Conservation (phyloP, 2,888 invertebrate genomes). For the Xylota sylvarum region DNA sequence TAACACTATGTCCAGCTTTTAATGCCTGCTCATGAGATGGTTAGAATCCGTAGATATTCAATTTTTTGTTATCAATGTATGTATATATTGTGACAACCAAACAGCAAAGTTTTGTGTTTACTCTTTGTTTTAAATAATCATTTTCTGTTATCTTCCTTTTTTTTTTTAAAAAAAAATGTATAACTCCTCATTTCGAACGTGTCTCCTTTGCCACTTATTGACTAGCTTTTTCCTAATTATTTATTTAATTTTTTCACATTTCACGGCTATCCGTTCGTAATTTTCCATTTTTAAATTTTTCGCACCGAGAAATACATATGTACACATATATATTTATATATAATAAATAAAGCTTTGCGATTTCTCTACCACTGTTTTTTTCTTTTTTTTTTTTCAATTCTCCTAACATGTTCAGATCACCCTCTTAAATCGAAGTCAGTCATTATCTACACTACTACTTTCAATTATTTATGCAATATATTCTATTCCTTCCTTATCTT, state of each 20-base stretch:
- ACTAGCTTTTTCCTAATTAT: constrained; percentile 57
- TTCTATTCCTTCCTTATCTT: neutral
- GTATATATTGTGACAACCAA: constrained; percentile 48
- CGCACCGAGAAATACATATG: constrained; percentile 20
- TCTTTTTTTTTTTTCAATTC: constrained; percentile 12
- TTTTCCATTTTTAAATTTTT: neutral
- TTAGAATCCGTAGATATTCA: neutral
- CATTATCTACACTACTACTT: constrained; percentile 40
- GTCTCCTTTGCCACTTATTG: constrained; percentile 67
- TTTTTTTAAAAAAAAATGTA: neutral
- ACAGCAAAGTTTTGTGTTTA: constrained; percentile 42
- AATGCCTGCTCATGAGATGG: neutral
- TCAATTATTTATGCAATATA: too few relatives aligned
- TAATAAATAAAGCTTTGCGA: constrained; percentile 55
- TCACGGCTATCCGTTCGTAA: constrained; percentile 9
- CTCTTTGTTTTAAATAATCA: neutral
- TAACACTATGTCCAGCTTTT: neutral
- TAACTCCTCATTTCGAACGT: constrained; percentile 42
- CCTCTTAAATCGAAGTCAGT: constrained; percentile 56
- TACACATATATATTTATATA: constrained; percentile 25
- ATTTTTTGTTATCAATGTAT: neutral
- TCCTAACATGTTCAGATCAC: constrained; percentile 28
- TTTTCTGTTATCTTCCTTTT: constrained; percentile 29
- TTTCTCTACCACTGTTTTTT: neutral
- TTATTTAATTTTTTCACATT: constrained; percentile 15